Percentiles rank a stretch among this genome's conserved stretches.
These are phyloP conservation scores for Urechis unicinctus DNA, from an alignment of 2,888 invertebrate genomes.

Conservation along the genomic window DNA sequence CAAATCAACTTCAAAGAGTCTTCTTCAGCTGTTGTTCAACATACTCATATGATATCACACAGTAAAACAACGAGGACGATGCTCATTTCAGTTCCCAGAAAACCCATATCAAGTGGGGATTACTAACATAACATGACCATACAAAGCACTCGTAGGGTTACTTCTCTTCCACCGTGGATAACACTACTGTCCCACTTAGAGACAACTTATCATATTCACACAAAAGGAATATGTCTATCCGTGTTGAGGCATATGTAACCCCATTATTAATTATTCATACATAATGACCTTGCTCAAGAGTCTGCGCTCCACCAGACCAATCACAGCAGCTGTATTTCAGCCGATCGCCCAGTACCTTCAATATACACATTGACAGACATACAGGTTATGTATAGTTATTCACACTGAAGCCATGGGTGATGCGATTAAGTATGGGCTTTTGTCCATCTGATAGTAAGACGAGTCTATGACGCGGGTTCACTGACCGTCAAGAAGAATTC, in stretches of 20 bases:
- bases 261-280: no score
- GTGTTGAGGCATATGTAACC: no score
- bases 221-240: no score
- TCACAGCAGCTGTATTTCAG: constrained; percentile 37
- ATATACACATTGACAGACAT: constrained; percentile 21
- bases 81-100: neutral
- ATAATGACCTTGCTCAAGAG: constrained; percentile 35
- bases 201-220: no score
- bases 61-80: constrained; percentile 1
- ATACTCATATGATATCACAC: no score
- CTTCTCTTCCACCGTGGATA: no score
- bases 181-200: no score
- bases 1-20: constrained; percentile 27
- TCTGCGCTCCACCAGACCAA: constrained; percentile 28
- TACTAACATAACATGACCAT: no score
- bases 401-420: neutral
- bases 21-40: constrained; percentile 34
- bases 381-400: constrained; percentile 12
- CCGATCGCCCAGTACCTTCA: constrained; percentile 29
- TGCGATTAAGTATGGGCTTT: no score
- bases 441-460: neutral
- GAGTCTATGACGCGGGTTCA: neutral
- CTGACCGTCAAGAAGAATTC: constrained; percentile 34
- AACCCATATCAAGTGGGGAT: no score
- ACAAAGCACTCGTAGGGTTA: no score